Percentiles rank a stretch among this genome's conserved stretches.
Conservation (phyloP, 2,888 invertebrate genomes). For the Drosophila hamatofila region DNA sequence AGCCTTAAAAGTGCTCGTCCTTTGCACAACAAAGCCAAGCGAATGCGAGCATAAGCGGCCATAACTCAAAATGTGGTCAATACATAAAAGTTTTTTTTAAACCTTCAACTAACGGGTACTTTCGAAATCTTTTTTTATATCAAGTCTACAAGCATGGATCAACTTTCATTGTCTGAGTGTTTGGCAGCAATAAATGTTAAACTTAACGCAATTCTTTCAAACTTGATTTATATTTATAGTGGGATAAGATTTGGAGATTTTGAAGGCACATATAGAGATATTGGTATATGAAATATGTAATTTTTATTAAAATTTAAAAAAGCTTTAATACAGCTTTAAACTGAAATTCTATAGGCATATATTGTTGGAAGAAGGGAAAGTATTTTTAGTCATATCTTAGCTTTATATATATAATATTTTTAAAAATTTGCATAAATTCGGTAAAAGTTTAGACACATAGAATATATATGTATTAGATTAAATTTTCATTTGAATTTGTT, state of each 20-base stretch:
- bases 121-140: background rate
- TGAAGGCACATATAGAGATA: background rate
- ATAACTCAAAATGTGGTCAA: slow-evolving; percentile 51
- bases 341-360: no score
- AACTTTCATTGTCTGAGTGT: background rate
- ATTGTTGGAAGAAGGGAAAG: no score
- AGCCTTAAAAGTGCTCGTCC: slow-evolving; percentile 13
- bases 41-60: slow-evolving; percentile 30
- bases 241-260: background rate
- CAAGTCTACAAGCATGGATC: background rate
- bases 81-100: slow-evolving; percentile 27
- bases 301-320: no score
- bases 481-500: no score
- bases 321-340: no score
- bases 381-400: no score
- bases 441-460: no score
- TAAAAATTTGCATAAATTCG: no score
- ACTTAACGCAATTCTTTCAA: background rate
- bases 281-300: background rate
- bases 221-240: slow-evolving; percentile 3
- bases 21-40: slow-evolving; percentile 19
- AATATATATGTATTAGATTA: no score
- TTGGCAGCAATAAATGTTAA: background rate
- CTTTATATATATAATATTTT: no score
- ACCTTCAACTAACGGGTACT: slow-evolving; percentile 9